Conservation (phyloP, 2,113 vertebrate genomes). For the Prolemur simus region DNA sequence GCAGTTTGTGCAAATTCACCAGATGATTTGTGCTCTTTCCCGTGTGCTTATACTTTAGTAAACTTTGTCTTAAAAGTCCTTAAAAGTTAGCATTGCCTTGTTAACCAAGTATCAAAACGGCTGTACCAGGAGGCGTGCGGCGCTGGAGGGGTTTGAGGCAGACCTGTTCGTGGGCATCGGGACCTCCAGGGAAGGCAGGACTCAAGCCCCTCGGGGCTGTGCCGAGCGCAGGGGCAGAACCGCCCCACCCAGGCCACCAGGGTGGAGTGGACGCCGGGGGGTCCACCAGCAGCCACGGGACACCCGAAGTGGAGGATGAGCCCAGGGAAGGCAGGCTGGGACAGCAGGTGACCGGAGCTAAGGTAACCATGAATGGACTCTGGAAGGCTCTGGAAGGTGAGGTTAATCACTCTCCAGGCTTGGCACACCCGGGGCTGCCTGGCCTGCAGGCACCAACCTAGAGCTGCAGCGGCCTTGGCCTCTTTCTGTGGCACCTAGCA, state of each 20-base stretch:
- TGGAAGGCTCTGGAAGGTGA: neutral
- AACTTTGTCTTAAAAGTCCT: neutral
- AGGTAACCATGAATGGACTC: neutral
- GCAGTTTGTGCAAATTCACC: accelerated
- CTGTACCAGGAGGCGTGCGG: accelerated
- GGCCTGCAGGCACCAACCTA: accelerated
- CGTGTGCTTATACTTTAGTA: accelerated
- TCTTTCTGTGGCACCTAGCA: accelerated
- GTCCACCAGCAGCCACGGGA: accelerated
- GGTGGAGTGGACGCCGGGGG: accelerated
- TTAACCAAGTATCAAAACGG: neutral
- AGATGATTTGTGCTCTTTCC: accelerated
- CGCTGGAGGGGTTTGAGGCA: no score
- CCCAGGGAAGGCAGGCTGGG: neutral
- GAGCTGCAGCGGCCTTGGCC: accelerated
- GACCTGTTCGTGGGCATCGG: accelerated
- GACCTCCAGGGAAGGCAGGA: neutral
- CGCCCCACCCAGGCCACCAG: no score
- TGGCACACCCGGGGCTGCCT: accelerated
- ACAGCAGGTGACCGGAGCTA: neutral
- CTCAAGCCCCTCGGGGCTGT: neutral
- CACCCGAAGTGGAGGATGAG: neutral
- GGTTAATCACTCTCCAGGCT: neutral
- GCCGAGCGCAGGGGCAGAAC: neutral
- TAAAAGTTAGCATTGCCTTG: no score